These are phyloP conservation scores for Branchellion lobata DNA, from an alignment of 2,888 invertebrate genomes.

Conservation along the genomic window DNA sequence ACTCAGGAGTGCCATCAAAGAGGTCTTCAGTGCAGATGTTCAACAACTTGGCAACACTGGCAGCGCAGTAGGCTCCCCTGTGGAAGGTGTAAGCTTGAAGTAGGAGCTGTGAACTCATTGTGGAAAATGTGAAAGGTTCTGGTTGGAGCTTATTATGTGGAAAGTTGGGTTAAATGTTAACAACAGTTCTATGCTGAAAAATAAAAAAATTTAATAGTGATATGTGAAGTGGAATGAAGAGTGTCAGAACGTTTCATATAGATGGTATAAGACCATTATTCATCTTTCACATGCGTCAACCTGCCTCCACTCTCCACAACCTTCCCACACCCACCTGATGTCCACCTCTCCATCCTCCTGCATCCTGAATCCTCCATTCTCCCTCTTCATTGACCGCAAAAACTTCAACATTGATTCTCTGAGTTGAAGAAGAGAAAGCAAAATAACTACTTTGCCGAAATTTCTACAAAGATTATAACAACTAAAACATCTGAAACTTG, in stretches of 20 bases:
- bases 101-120: not conserved
- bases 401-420: conserved; percentile 71
- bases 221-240: too few species aligned
- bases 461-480: too few species aligned
- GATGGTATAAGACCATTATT: too few species aligned
- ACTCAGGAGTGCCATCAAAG: conserved; percentile 84
- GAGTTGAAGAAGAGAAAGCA: too few species aligned
- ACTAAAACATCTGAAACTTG: too few species aligned
- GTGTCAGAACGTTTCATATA: too few species aligned
- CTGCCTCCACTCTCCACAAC: not conserved
- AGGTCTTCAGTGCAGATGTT: conserved; percentile 74
- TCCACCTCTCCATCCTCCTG: conserved; percentile 90
- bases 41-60: conserved; percentile 82
- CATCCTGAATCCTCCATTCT: conserved; percentile 87
- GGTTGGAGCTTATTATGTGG: not conserved
- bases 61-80: conserved; percentile 93
- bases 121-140: not conserved
- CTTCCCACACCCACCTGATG: conserved; percentile 65
- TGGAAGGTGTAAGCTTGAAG: conserved; percentile 33
- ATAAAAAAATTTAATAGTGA: too few species aligned
- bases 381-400: conserved; percentile 74
- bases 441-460: too few species aligned
- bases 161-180: too few species aligned
- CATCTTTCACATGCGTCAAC: too few species aligned
- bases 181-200: too few species aligned